These are phyloP conservation scores for Hippopotamyrus pictus DNA, from an alignment of 2,797 vertebrate species.

Conservation along the genomic window DNA sequence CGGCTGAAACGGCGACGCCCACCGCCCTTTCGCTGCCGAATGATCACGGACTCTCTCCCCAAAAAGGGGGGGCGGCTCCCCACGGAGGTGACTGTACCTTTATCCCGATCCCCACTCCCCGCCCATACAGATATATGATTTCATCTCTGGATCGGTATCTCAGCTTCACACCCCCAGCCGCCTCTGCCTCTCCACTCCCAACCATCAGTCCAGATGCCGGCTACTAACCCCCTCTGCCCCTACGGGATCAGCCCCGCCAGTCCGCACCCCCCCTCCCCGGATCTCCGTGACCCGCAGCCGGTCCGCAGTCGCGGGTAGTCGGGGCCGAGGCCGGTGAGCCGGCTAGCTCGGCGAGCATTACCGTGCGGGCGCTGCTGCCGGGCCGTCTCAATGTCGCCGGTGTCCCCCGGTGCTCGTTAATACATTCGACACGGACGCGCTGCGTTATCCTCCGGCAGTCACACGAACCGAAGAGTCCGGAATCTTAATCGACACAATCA, in stretches of 20 bases:
- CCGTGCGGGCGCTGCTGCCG: neutral
- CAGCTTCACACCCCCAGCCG: neutral
- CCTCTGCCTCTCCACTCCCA: neutral
- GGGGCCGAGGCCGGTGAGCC: neutral
- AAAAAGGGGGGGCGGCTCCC: slow-evolving; percentile 12
- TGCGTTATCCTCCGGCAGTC: slow-evolving; percentile 21
- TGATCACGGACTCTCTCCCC: slow-evolving; percentile 13
- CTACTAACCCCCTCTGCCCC: slow-evolving; percentile 20
- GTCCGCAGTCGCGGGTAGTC: neutral
- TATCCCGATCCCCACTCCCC: neutral
- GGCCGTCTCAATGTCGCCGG: neutral
- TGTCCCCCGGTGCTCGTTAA: neutral
- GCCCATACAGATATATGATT: neutral
- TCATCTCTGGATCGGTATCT: neutral
- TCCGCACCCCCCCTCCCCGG: neutral
- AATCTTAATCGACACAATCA: slow-evolving; percentile 36
- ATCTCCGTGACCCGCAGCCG: neutral
- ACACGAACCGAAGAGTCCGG: slow-evolving; percentile 30
- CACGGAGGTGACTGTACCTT: neutral
- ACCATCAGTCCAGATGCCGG: neutral
- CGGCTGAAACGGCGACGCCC: neutral
- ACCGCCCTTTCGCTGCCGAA: slow-evolving; percentile 6
- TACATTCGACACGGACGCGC: neutral
- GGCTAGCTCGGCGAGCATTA: neutral
- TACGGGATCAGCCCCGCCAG: neutral